These are phyloP conservation scores for Euproctis similis DNA, from an alignment of 2,888 invertebrate species.

Conservation along the genomic window DNA sequence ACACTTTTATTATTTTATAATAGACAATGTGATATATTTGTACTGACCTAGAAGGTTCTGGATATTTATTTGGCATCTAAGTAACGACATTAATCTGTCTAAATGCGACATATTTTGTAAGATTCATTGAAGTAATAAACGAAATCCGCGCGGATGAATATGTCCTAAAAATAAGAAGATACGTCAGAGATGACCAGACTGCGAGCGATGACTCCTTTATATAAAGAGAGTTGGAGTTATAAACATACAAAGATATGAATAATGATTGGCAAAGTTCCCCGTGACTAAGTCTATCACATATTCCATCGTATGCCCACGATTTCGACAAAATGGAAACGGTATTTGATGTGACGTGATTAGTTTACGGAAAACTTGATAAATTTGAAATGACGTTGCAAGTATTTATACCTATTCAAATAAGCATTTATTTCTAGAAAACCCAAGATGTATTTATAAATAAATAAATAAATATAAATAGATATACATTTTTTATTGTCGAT, in stretches of 20 bases:
- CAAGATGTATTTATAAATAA: too few relatives aligned
- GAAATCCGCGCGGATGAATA: slow-evolving; percentile 25
- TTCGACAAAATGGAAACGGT: slow-evolving; percentile 26
- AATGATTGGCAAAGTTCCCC: slow-evolving; percentile 56
- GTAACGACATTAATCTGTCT: slow-evolving; percentile 25
- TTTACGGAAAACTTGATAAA: slow-evolving; percentile 23
- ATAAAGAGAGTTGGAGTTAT: slow-evolving; percentile 45
- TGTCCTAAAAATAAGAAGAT: slow-evolving; percentile 51
- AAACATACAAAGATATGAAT: slow-evolving; percentile 52
- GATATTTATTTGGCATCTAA: slow-evolving; percentile 5
- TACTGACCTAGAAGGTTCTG: too few relatives aligned
- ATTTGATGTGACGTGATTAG: slow-evolving; percentile 25
- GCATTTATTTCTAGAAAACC: too few relatives aligned
- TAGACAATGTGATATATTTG: slow-evolving; percentile 4
- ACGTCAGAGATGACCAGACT: slow-evolving; percentile 45
- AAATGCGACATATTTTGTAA: slow-evolving; percentile 21
- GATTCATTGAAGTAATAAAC: slow-evolving; percentile 31
- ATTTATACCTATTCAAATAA: slow-evolving; percentile 5
- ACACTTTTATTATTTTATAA: slow-evolving; percentile 13
- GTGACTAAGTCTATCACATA: slow-evolving; percentile 37
- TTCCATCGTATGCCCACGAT: slow-evolving; percentile 32
- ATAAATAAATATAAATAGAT: too few relatives aligned
- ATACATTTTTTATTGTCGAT: too few relatives aligned
- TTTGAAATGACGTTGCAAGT: slow-evolving; percentile 4
- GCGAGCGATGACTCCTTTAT: slow-evolving; percentile 49